Evolutionary conservation across 2,888 invertebrate species (phyloP), one percentile per base, ranked within the genome.

Genomic region (Anorthoa munda): DNA sequence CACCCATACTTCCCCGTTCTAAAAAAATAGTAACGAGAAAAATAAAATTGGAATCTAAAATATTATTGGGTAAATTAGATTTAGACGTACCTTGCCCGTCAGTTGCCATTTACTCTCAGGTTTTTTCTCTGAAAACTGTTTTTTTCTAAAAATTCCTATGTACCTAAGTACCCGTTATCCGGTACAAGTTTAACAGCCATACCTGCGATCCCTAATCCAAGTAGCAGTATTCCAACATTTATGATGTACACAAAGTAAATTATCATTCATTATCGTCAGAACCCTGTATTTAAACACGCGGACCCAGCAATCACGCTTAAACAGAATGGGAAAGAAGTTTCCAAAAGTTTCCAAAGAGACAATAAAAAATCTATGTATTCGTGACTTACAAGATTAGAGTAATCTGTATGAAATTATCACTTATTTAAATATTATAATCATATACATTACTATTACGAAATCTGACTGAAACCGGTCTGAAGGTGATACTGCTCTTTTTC

Each of bases 341-440:
- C 61, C 23, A 31, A 61, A 61, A 12, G 5, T 51, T 51, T 21
- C 51, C 18, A 46, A 60, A n/a, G 18, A 68, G 45, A 72, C 51
- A 51, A 77, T 51, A 46, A 64, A 74, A 53, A 1, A 13, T 26
- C 4, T 61, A 13, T 63, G n/a, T 12, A 26, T 61, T 80, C 80
- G 79, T 80, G 80, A 82, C 73, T 65, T 61, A 45, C 0, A 12
- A 58, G 48, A 75, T 81, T 70, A 75, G 74, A 56, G 46, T 70
- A 67, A 81, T 79, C 74, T 68, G n/a, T 50, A 60, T 17, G 3
- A 53, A 56, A 81, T 81, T 70, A 82, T 75, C 74, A 79, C 66
- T 26, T 66, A 74, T 23, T 66, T 69, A 75, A 69, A 79, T 82
- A 74, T 4, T 21, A 53, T 59, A 74, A 79, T 53, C 23, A 63